These are phyloP conservation scores for Hippolais icterina DNA, from an alignment of 2,113 vertebrate species.

Conservation along the genomic window DNA sequence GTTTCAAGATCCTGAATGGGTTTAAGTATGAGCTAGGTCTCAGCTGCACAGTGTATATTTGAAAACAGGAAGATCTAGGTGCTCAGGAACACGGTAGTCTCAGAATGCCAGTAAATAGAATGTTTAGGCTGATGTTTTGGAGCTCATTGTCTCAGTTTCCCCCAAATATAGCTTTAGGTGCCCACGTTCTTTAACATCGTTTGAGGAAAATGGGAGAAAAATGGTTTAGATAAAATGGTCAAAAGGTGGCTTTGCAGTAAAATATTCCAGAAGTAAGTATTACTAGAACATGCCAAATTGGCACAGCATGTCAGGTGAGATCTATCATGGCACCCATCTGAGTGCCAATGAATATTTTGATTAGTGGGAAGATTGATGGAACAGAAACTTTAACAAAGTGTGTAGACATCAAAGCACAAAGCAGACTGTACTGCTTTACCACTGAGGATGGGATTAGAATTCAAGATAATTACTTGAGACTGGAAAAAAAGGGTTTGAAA, in stretches of 20 bases:
- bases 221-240: not conserved
- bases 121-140: not conserved
- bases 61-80: not conserved
- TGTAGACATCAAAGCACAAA: not conserved
- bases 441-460: not conserved
- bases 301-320: not conserved
- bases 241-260: not conserved
- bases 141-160: not conserved
- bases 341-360: not conserved
- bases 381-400: not conserved
- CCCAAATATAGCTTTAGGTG: not conserved
- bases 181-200: accelerated
- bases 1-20: not conserved
- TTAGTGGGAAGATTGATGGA: not conserved
- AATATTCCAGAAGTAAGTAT: not conserved
- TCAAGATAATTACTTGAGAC: not conserved
- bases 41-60: not conserved
- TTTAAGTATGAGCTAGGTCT: not conserved
- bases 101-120: not conserved
- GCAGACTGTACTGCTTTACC: not conserved
- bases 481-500: not conserved
- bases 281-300: not conserved
- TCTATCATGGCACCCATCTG: not conserved
- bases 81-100: not conserved
- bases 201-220: not conserved